Conservation (phyloP, 2,797 vertebrate species). For the Hirundo rustica region DNA sequence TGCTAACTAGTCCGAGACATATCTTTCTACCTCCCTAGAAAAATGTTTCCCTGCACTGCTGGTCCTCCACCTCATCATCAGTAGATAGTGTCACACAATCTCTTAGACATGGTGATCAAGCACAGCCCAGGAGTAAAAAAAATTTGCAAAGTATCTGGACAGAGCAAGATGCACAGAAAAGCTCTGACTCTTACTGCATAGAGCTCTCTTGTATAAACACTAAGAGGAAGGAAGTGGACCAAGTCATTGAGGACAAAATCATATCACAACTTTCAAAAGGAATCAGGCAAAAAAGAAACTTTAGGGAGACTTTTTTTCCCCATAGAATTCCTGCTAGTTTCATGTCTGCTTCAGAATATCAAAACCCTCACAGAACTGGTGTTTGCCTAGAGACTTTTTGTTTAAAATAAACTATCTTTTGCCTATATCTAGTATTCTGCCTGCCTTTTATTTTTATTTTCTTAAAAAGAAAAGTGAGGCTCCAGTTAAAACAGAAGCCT, state of each 20-base stretch:
- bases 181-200: neutral
- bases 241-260: neutral
- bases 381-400: neutral
- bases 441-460: neutral
- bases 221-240: neutral
- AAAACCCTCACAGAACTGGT: neutral
- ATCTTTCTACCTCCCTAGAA: neutral
- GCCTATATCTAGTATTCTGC: neutral
- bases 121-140: neutral
- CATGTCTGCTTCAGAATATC: neutral
- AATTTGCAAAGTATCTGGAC: neutral
- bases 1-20: neutral
- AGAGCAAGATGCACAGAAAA: neutral
- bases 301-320: too few relatives aligned
- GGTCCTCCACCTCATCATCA: neutral
- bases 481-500: neutral
- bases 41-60: neutral
- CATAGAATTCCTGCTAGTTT: neutral
- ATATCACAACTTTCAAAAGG: neutral
- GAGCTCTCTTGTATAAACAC: neutral
- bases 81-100: neutral
- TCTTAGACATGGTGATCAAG: neutral
- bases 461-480: neutral
- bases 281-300: neutral
- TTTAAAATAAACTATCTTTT: neutral